Evolutionary conservation across 2,888 invertebrate genomes (phyloP), one percentile per base, ranked within the genome.

Genomic region (Steinernema hermaphroditum): DNA sequence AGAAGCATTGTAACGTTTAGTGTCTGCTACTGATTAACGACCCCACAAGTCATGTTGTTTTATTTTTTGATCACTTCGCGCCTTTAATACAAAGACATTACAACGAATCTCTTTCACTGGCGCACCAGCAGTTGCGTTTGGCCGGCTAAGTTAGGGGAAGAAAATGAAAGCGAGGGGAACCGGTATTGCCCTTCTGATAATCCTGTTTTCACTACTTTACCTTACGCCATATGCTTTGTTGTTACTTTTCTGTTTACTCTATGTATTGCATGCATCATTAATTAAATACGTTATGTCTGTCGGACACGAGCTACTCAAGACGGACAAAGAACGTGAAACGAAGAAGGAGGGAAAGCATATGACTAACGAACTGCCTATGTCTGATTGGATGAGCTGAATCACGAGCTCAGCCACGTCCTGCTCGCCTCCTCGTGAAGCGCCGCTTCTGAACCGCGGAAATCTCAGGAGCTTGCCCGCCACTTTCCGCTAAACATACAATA

Each of bases 381-480:
- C n/a, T n/a, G n/a, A n/a, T n/a, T n/a, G n/a, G n/a, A n/a, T n/a
- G 87, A 87, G 19, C 79, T 89, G 37, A 80, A 83, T 72, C 73
- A 76, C 22, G 84, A 85, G 71, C 79, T 84, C 49, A 78, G 77
- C 44, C 74, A 78, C 16, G 41, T 69, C 29, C 16, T 27, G 32
- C 16, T 32, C 2, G 2, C 22, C 16, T 6, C 46, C n/a, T 46
- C 46, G 4, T 19, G 22, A 19, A n/a, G 6, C 46, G 16, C 16
- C 46, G 6, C 46, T 46, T 46, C 46, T n/a, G 46, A 46, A 4
- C 9, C 6, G 6, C 46, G 46, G 46, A 46, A 16, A 16, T n/a
- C 6, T 4, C 46, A 50, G 24, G 50, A 50, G 50, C 62, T 62
- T 34, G 62, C 62, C 34, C 6, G 46, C 46, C n/a, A n/a, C n/a